Evolutionary conservation across 2,888 invertebrate species (phyloP), one percentile per base, ranked within the genome.

Genomic region (Eristalis tenax): DNA sequence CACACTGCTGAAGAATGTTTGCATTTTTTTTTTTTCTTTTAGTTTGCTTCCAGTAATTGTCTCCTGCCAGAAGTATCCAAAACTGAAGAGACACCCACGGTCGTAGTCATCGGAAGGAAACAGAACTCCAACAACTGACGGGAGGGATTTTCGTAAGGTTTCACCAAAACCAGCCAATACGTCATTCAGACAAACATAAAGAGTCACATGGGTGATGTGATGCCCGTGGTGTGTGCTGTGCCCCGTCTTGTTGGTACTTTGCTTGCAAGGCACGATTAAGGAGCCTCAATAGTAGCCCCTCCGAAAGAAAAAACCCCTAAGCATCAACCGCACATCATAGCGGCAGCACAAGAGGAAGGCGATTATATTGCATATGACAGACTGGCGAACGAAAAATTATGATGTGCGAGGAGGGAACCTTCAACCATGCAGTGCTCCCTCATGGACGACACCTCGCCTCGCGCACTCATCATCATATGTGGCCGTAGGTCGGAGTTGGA

Each of bases 81-180:
- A 59, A 59, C 8, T 32, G n/a, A 59, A 59, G 26, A 59, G 23
- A 23, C 59, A 59, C 43, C 10, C 40, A 65, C 66, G 32, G 38
- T 64, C 26, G 23, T 59, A 56, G 32, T n/a, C 38, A 43, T 61
- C 78, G 73, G 73, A 61, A 74, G 79, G 71, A 74, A 79, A 63
- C 68, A 40, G 50, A 76, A 89, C 88, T 50, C 50, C 50, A 18
- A 89, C 91, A 90, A 91, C 90, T 91, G 90, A 90, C 90, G 90
- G 91, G 89, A 91, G 91, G 90, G 89, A 91, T 90, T 90, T 91
- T 80, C 77, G 91, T 91, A 91, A 89, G 91, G 90, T 90, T 90
- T 90, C 91, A 90, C 91, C 90, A 91, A 91, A 91, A 91, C 90
- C 91, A 91, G 90, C 91, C 90, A 91, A 91, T 91, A 91, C 88